phyloP scores from a whole-genome alignment of 2,888 invertebrate species.

The Polyommatus icarus region DNA sequence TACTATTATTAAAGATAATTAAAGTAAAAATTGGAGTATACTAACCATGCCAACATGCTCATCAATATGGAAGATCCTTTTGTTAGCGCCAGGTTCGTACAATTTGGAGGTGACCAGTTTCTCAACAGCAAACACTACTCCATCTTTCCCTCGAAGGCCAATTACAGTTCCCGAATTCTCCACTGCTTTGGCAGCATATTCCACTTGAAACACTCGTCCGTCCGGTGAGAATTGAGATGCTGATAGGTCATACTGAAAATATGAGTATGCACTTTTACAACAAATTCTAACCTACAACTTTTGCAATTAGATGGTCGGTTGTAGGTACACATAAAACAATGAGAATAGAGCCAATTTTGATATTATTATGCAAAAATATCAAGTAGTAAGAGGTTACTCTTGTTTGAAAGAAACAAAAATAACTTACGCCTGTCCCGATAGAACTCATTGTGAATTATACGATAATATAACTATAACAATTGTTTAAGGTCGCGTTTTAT shows the following conservation, averaged over 20 bases:
- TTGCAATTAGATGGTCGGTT: background rate
- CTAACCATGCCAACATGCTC: slow-evolving; percentile 95
- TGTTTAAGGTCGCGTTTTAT: background rate
- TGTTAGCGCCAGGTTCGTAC: slow-evolving; percentile 95
- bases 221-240: slow-evolving; percentile 99
- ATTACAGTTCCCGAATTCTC: slow-evolving; percentile 99
- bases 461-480: background rate
- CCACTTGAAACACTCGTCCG: slow-evolving; percentile 99
- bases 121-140: slow-evolving; percentile 98
- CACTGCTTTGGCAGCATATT: slow-evolving; percentile 99
- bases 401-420: slow-evolving; percentile 20
- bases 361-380: slow-evolving; percentile 31
- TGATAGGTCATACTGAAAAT: slow-evolving; percentile 95
- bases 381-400: background rate
- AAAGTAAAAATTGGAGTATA: slow-evolving; percentile 31
- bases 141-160: slow-evolving; percentile 96
- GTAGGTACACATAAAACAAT: background rate
- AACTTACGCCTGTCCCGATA: slow-evolving; percentile 95
- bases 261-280: slow-evolving; percentile 44
- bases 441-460: slow-evolving; percentile 89
- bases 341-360: slow-evolving; percentile 12
- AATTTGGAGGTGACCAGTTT: slow-evolving; percentile 96
- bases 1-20: no score
- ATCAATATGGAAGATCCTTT: slow-evolving; percentile 95
- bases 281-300: slow-evolving; percentile 34